Evolutionary conservation across 2,797 vertebrate genomes (phyloP), one percentile per base, ranked within the genome.

Genomic region (Diplodus puntazzo): DNA sequence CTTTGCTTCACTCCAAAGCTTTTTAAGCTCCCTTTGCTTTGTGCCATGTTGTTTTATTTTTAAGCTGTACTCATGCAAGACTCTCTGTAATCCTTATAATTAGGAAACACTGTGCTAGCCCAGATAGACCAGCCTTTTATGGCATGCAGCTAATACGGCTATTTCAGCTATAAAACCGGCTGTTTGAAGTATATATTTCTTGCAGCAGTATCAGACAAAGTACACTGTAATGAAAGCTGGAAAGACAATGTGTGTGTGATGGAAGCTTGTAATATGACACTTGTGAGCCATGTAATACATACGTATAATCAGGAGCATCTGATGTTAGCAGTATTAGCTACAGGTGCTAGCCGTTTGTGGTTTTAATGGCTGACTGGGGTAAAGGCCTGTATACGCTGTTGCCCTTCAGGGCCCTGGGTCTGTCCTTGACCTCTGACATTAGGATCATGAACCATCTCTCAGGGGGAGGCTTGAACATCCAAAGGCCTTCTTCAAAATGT

Each of bases 121-220:
- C 67, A 79, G 70, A 77, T 63, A 79, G 87, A 89, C 87, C 91
- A 90, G 89, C 80, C 73, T 88, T 86, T 91, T 82, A 84, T 89
- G 86, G 85, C 91, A 85, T 94, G 93, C 92, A 94, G 92, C 93
- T 94, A 93, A 92, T 93, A 91, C 88, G 79, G 90, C 92, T 92
- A 91, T 85, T 89, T 87, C 90, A 92, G 87, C 86, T 85, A 80
- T 77, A 85, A 89, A 90, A 88, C 69, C 76, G 86, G 53, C 77
- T 85, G 81, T 92, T 92, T 88, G 84, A 92, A 90, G 83, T 79
- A 87, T 90, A 92, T 81, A 87, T 83, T 89, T 90, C 85, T 93
- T 88, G 88, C 89, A 90, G 75, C 89, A 21, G 81, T 79, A 88
- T 89, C 87, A 82, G 88, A 91, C 88, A 91, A 91, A 90, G 80